Evolutionary conservation across 1,140 invertebrate genomes (phyloP), one percentile per base, ranked within the genome.

Genomic region (Drosophila subobscura): DNA sequence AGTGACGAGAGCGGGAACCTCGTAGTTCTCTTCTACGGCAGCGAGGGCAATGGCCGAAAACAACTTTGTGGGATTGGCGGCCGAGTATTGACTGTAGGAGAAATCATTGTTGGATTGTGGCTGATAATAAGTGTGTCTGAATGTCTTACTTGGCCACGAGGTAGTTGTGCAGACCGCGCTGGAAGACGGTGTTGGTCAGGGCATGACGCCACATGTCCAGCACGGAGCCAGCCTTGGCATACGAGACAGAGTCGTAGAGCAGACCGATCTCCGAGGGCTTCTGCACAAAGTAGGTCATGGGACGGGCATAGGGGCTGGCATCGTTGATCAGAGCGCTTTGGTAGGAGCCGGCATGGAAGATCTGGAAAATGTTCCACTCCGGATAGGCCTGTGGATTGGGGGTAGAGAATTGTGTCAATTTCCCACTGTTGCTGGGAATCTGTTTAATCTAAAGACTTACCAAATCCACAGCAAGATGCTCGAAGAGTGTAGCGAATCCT

Each of bases 171-270:
- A 98, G 92, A 29, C 97, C 97, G 47, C 93, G 93, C 71, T 95
- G 95, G 92, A 99, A 99, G 1, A 96, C 95, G n/a, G 94, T 91
- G 20, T 95, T 95, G 0, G 96, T 96, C 0, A 99, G 92, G 72
- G 98, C 98, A 90, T 97, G 94, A 70, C 97, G 94, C 96, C 98
- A 97, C 98, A 99, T 99, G 49, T 97, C 93, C 27, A 99, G 95
- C 16, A 99, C 93, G 8, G 92, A 93, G 50, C 92, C 93, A 55
- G 93, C 93, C 94, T 84, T 75, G 76, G 93, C 93, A 85, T 98
- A 98, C 1, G 96, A 95, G 16, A 98, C 96, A 3, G 92, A 93
- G 88, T 98, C 96, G 88, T 97, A 98, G 4, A 96, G 94, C 29
- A 93, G 93, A 4, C 93, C 92, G 56, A 98, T 96, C 90, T 97